phyloP scores from a whole-genome alignment of 2,888 invertebrate species.

The Drosophila kanekoi region DNA sequence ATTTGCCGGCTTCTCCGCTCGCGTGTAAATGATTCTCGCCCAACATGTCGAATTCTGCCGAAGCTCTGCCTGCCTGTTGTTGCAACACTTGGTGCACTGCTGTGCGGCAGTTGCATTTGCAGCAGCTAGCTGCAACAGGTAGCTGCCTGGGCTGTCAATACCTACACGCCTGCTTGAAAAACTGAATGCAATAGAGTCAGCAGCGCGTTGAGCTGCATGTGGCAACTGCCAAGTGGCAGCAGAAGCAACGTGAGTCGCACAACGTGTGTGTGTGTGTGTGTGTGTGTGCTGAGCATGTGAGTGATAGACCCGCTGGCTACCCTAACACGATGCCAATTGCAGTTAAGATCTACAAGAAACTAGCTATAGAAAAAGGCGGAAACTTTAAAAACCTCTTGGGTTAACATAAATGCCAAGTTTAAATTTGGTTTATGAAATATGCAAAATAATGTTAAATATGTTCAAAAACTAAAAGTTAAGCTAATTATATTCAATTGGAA shows the following conservation, averaged over 20 bases:
- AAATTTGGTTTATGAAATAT: too few relatives aligned
- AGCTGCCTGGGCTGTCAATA: conserved; percentile 72
- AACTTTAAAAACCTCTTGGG: background rate
- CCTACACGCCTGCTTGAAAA: conserved; percentile 74
- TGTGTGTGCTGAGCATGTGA: conserved; percentile 28
- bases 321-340: conserved; percentile 10
- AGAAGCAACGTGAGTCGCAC: conserved; percentile 32
- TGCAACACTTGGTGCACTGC: conserved; percentile 58
- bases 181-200: conserved; percentile 48
- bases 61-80: conserved; percentile 39
- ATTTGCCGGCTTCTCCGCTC: conserved; percentile 44
- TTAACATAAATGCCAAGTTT: too few relatives aligned
- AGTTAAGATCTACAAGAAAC: conserved; percentile 27
- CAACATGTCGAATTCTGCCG: conserved; percentile 63
- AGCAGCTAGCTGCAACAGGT: conserved; percentile 68
- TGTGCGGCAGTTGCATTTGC: conserved; percentile 42
- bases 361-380: background rate
- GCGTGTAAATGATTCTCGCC: conserved; percentile 78
- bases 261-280: background rate
- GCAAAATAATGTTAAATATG: too few relatives aligned
- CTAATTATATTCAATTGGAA: too few relatives aligned
- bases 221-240: conserved; percentile 50
- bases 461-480: too few relatives aligned
- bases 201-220: conserved; percentile 55
- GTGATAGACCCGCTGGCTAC: conserved; percentile 49